Conservation (phyloP, 2,888 invertebrate species). For the Neoaliturus tenellus region DNA sequence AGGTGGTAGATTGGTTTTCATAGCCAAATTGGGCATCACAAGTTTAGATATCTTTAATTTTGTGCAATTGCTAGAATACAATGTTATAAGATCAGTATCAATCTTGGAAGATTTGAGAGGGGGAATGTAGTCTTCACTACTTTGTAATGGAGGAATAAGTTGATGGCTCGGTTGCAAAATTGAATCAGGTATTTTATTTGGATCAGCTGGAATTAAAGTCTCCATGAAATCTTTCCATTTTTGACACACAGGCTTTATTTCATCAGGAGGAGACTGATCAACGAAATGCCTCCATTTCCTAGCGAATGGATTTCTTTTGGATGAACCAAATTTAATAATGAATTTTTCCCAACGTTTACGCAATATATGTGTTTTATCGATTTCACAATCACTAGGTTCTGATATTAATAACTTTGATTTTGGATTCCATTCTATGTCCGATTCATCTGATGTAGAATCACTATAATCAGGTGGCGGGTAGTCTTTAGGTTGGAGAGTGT, state of each 20-base stretch:
- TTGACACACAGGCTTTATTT: background rate
- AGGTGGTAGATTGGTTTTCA: too few species aligned
- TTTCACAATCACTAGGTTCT: background rate
- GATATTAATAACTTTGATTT: conserved; percentile 1
- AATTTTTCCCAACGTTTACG: background rate
- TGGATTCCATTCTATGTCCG: background rate
- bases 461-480: background rate
- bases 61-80: background rate
- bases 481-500: background rate
- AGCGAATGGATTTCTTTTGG: conserved; percentile 14
- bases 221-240: background rate
- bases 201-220: background rate
- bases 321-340: background rate
- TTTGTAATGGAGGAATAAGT: background rate
- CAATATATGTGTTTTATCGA: background rate
- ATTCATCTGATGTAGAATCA: conserved; percentile 1
- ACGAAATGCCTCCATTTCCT: background rate
- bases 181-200: background rate
- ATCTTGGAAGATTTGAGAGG: background rate
- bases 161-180: background rate
- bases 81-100: background rate
- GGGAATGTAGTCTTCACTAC: background rate
- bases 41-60: background rate
- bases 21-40: too few species aligned
- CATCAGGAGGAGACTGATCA: background rate